phyloP scores from a whole-genome alignment of 2,888 invertebrate species.

The Mimachlamys varia region DNA sequence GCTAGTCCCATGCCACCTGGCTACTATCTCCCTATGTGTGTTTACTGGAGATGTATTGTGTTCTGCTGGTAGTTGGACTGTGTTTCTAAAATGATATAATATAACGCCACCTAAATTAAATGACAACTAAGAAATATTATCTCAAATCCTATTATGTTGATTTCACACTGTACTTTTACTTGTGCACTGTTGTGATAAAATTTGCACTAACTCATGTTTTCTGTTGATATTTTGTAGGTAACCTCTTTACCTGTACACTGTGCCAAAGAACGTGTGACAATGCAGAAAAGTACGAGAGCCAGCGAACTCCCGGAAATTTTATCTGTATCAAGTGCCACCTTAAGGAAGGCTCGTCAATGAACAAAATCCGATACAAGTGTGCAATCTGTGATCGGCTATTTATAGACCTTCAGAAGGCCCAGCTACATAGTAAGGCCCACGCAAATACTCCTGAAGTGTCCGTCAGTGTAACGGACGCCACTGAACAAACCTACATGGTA shows the following conservation, averaged over 20 bases:
- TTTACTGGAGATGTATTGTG: too few species aligned
- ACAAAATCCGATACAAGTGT: constrained; percentile 5
- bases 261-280: constrained; percentile 5
- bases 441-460: constrained; percentile 8
- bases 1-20: too few species aligned
- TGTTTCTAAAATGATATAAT: too few species aligned
- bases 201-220: background rate
- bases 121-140: too few species aligned
- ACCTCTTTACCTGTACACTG: background rate
- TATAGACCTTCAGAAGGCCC: constrained; percentile 10
- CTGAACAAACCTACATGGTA: constrained; percentile 14
- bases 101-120: too few species aligned
- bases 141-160: too few species aligned
- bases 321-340: constrained; percentile 19
- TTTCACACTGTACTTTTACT: too few species aligned
- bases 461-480: background rate
- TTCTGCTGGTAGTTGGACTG: too few species aligned
- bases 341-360: background rate
- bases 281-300: background rate
- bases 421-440: constrained; percentile 10
- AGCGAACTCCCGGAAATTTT: background rate
- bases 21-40: too few species aligned
- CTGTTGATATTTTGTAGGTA: background rate
- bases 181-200: background rate
- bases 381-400: background rate